Conservation (phyloP, 2,888 invertebrate genomes). For the Hedychridium roseum region DNA sequence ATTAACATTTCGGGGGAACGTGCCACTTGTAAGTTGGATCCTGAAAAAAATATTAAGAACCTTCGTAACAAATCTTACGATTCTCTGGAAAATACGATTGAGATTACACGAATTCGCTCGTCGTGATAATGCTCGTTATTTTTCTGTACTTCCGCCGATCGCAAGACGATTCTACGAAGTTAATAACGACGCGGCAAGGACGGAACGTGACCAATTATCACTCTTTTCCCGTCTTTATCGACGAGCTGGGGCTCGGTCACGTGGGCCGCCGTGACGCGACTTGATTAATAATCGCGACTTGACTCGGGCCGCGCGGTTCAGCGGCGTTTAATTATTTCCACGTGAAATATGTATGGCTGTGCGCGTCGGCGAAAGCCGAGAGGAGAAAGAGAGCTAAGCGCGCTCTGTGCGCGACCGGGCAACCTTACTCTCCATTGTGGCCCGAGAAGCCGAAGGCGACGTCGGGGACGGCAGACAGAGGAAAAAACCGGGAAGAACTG, state of each 20-base stretch:
- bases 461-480: not conserved
- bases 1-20: too few relatives aligned
- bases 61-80: too few relatives aligned
- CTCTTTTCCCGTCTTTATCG: conserved; percentile 18
- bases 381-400: conserved; percentile 27
- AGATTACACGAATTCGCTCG: too few relatives aligned
- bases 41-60: too few relatives aligned
- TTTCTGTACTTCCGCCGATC: too few relatives aligned
- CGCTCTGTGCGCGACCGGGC: conserved; percentile 40
- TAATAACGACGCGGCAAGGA: not conserved
- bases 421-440: conserved; percentile 52
- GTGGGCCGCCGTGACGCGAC: conserved; percentile 24
- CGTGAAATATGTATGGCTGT: conserved; percentile 52
- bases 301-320: conserved; percentile 35
- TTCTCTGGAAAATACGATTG: too few relatives aligned
- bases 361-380: conserved; percentile 27
- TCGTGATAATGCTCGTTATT: too few relatives aligned
- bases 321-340: conserved; percentile 54
- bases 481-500: conserved; percentile 6
- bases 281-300: conserved; percentile 40
- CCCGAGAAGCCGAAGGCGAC: conserved; percentile 29
- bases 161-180: conserved; percentile 4
- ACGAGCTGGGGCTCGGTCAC: conserved; percentile 27
- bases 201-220: not conserved
- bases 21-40: too few relatives aligned